Base-by-base conservation (phyloP, 2,888 invertebrate species). In the Drosophila birchii region DNA sequence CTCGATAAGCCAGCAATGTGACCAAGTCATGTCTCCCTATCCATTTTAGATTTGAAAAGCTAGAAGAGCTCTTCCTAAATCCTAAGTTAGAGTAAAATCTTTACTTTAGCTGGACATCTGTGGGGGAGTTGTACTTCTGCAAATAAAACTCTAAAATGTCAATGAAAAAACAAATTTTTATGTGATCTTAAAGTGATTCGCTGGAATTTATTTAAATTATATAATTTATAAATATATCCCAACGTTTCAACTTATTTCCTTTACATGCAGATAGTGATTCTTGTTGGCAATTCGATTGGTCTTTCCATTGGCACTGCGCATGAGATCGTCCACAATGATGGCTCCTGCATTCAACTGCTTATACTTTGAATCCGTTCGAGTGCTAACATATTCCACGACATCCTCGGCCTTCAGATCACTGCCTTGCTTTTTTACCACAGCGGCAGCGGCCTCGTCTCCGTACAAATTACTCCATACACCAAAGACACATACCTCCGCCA, bases 391-490 rank as follows among this genome's bases (percentile, higher is more conserved):
- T n/a, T 90, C 80, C 1, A 88, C 80, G 2, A 92, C 80, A 49
- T 90, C 88, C 51, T 89, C 69, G n/a, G 88, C 87, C 2, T 64
- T 63, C 2, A 91, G 58, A 26, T 82, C 59, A 1, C 80, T 82
- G 3, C 79, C 86, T 0, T 36, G 6, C 1, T 75, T 75, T 34
- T 78, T 86, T 0, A 91, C 86, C 3, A 92, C 86, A 0, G 89
- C 86, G 0, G 91, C 92, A 9, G 90, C 90, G 0, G 92, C 91
- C 5, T 89, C 79, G 66, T 92, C 91, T 0, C 88, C 90, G 29
- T 72, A 71, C 0, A 86, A 59, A 7, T 79, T 62, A 73, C 90
- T 83, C 74, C 86, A 89, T 2, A 91, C 62, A 0, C 91, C 91
- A 60, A 90, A 91, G 7, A 90, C 92, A 51, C 89, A 90, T 5